Base-by-base conservation (phyloP, 2,113 vertebrate genomes). In the Passerina amoena region DNA sequence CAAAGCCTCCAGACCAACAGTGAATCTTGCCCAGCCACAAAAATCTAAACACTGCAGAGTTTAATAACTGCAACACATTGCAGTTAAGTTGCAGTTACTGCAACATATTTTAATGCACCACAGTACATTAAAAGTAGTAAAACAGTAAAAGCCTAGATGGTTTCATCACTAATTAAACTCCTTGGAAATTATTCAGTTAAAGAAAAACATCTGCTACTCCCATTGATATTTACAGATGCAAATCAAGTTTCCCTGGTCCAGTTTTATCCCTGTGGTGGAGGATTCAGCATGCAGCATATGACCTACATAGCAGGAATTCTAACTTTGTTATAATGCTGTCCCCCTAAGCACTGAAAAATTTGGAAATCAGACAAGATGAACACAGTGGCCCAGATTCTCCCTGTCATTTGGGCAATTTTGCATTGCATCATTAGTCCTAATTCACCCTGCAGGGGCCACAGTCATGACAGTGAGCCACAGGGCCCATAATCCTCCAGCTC, bases 341-440 rank as follows among this genome's bases (percentile, higher is more conserved):
- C 68, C 90, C 72, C 22, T 86, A 64, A 95, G 93, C 90, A 93
- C 76, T 84, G 88, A 92, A 94, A 95, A 96, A 78, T 90, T 92
- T 84, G 88, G 93, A 95, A 96, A 95, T 83, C 90, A 86, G 88
- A 83, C 76, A 93, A 92, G 82, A 86, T 54, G 76, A 94, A 78
- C 0, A 0, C 44, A 88, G 68, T 88, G 88, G 71, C 90, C 82
- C 93, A 96, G 76, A 93, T 94, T 94, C 72, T 81, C 35, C 64
- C 64, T 85, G 72, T 90, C 79, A 83, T 84, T 88, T 78, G 76
- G 80, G 69, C 82, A 92, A 47, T 63, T 86, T 53, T 94, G 76
- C n/a, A 83, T 81, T 90, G 64, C 60, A 84, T 75, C 86, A 45
- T 59, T 90, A 90, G 28, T 72, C 68, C 53, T 63, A 40, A 83